Evolutionary conservation across 2,888 invertebrate species (phyloP).

Genomic region (Thereva nobilitata): DNA sequence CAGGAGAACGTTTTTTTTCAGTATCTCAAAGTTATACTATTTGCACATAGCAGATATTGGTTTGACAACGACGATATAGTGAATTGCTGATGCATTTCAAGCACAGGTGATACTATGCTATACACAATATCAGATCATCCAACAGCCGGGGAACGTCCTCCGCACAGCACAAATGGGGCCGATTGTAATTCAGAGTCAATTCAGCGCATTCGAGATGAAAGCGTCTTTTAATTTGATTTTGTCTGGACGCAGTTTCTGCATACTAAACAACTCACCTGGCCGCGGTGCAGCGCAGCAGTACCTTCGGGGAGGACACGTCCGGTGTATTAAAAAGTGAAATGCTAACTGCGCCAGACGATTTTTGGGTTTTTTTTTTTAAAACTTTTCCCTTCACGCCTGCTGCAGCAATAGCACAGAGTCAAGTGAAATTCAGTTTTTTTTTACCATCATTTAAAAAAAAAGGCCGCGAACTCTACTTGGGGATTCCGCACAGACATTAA

Average conservation of each 20-base stretch:
- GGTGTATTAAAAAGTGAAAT: constrained; percentile 21
- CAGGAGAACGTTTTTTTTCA: no score
- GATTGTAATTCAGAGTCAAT: constrained; percentile 15
- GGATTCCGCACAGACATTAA: no score
- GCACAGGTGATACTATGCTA: no score
- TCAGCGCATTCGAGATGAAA: constrained; percentile 31
- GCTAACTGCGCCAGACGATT: constrained; percentile 6
- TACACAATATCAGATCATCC: no score
- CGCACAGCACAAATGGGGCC: background rate
- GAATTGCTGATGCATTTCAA: no score
- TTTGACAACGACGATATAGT: no score
- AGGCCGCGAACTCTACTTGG: no score
- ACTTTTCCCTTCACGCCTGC: constrained; percentile 18
- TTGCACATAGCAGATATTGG: no score
- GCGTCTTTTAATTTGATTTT: constrained; percentile 39
- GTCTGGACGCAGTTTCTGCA: constrained; percentile 37
- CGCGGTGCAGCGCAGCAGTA: background rate
- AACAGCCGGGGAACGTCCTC: constrained; percentile 2
- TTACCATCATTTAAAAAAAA: no score
- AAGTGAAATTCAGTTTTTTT: constrained; percentile 5
- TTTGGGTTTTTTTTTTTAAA: constrained; percentile 9
- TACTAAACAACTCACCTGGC: constrained; percentile 27
- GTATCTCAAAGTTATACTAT: no score
- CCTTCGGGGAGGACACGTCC: constrained; percentile 4
- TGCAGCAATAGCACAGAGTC: background rate